Percentiles rank a stretch among this genome's conserved stretches.
Evolutionary conservation across 2,113 vertebrate genomes (phyloP).

Genomic region (Panthera tigris): DNA sequence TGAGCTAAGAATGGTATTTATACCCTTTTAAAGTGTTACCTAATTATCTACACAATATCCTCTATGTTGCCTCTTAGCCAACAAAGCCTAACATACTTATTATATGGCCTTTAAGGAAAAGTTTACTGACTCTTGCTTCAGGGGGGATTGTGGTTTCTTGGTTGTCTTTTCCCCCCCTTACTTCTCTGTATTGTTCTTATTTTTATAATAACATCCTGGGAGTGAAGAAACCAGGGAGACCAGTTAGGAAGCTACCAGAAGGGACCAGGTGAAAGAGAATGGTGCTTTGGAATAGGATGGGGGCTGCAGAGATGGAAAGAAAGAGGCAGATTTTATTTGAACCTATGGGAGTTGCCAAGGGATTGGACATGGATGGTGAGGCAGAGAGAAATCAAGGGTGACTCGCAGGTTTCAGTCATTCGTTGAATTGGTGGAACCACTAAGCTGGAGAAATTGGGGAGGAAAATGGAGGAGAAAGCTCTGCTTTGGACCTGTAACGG

Average conservation of each 20-base stretch:
- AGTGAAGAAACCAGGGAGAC: background rate
- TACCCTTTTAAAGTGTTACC: background rate
- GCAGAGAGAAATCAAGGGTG: background rate
- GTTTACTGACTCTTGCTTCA: background rate
- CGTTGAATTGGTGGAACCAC: background rate
- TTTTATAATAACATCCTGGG: background rate
- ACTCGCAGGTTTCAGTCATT: background rate
- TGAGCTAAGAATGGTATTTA: background rate
- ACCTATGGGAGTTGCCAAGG: background rate
- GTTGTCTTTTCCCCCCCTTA: background rate
- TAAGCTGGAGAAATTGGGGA: background rate
- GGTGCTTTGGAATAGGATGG: background rate
- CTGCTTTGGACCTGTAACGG: background rate
- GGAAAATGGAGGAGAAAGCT: background rate
- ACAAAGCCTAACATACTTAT: conserved; percentile 26
- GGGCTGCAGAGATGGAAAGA: background rate
- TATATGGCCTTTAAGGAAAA: background rate
- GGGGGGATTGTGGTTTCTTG: background rate
- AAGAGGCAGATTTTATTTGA: background rate
- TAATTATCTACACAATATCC: conserved; percentile 8
- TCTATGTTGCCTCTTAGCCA: conserved; percentile 20
- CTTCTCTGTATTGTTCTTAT: background rate
- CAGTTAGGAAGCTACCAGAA: background rate
- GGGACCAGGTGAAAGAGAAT: background rate
- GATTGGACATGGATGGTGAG: background rate